Percentiles rank a stretch among this genome's conserved stretches.
Evolutionary conservation across 2,888 invertebrate genomes (phyloP).

Genomic region (Priapulus caudatus): DNA sequence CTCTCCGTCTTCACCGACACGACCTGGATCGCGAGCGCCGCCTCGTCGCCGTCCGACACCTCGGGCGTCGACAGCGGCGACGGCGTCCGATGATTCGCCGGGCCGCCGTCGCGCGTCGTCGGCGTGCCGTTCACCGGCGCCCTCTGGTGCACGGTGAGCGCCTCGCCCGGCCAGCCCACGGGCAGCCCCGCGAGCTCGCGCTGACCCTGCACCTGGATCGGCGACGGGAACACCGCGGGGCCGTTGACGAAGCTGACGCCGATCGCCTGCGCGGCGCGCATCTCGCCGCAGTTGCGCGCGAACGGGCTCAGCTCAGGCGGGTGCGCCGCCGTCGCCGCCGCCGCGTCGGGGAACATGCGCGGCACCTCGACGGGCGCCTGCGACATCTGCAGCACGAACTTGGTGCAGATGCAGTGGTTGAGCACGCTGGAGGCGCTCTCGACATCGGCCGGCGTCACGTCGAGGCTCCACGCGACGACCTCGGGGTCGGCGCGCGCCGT

Average conservation of each 20-base stretch:
- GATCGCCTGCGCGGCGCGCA: neutral
- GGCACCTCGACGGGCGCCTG: too few relatives aligned
- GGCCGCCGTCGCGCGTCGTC: too few relatives aligned
- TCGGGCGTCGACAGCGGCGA: neutral
- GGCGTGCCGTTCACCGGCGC: neutral
- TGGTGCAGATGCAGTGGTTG: neutral
- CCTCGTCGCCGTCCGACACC: neutral
- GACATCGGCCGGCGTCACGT: neutral
- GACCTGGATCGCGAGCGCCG: too few relatives aligned
- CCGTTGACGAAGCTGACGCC: neutral
- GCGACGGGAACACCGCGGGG: neutral
- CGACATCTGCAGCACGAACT: neutral
- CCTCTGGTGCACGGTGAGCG: neutral
- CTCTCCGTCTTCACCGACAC: neutral
- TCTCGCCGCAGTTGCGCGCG: too few relatives aligned
- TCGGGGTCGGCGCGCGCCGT: neutral
- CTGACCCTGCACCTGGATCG: too few relatives aligned
- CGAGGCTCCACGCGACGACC: neutral
- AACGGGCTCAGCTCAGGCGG: too few relatives aligned
- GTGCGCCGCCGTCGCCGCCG: too few relatives aligned
- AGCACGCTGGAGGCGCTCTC: neutral
- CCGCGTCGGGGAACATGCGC: too few relatives aligned
- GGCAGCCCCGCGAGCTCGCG: neutral
- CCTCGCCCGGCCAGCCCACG: neutral
- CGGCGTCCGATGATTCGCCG: too few relatives aligned